Conservation (phyloP, 2,113 vertebrate species). For the Chloropsis hardwickii region DNA sequence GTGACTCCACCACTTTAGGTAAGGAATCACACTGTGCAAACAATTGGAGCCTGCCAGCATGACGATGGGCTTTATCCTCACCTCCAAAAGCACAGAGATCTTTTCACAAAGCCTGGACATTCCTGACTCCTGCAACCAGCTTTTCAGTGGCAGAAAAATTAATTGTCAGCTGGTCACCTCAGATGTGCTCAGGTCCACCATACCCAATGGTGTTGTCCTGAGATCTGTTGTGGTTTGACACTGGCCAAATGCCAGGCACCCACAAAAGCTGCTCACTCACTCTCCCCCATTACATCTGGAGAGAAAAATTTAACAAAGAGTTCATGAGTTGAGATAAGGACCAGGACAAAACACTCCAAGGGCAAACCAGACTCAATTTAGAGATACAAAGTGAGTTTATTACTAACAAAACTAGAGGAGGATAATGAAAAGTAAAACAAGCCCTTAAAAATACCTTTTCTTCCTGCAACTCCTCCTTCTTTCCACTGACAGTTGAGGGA, state of each 20-base stretch:
- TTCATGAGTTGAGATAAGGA: background rate
- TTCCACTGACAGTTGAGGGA: fast-evolving
- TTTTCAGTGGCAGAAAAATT: background rate
- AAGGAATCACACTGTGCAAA: background rate
- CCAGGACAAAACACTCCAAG: background rate
- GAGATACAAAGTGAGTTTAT: background rate
- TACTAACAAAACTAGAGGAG: background rate
- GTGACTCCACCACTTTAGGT: background rate
- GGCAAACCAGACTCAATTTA: background rate
- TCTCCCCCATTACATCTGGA: background rate
- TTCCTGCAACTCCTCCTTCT: background rate
- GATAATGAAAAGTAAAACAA: background rate
- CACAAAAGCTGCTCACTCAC: background rate
- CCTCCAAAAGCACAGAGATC: background rate
- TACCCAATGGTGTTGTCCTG: background rate
- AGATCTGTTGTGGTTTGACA: background rate
- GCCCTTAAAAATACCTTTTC: background rate
- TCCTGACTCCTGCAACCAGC: background rate
- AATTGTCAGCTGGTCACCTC: background rate
- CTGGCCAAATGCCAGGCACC: background rate
- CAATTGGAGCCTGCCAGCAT: background rate
- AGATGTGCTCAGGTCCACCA: background rate
- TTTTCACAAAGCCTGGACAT: background rate
- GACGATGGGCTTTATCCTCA: background rate
- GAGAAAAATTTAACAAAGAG: background rate